Evolutionary conservation across 2,113 vertebrate species (phyloP).

Genomic region (Amblyopsis rosae): DNA sequence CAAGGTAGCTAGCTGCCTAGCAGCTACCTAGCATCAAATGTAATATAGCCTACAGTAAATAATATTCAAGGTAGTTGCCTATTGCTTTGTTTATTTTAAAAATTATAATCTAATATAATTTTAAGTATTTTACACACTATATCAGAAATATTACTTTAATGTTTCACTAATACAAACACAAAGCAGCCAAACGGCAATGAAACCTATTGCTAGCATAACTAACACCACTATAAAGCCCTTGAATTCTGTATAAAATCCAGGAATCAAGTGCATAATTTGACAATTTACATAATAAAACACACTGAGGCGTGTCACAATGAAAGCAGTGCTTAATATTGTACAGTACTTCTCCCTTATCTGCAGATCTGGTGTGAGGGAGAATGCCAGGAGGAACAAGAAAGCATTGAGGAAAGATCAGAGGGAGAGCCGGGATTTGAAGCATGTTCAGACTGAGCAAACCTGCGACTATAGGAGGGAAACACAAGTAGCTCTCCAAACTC

Average conservation of each 20-base stretch:
- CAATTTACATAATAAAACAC: too few species aligned
- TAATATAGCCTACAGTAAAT: neutral
- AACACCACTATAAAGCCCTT: too few species aligned
- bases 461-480: slow-evolving; percentile 64
- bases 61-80: too few species aligned
- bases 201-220: too few species aligned
- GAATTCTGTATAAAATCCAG: neutral
- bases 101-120: too few species aligned
- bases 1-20: too few species aligned
- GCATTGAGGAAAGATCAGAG: slow-evolving; percentile 21
- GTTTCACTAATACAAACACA: too few species aligned
- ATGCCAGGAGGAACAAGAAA: slow-evolving; percentile 63
- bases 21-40: neutral
- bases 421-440: slow-evolving; percentile 51
- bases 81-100: too few species aligned
- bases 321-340: slow-evolving; percentile 44
- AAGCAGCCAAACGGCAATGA: too few species aligned
- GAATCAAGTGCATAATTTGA: neutral
- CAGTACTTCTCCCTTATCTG: slow-evolving; percentile 51
- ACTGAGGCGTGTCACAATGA: slow-evolving; percentile 18
- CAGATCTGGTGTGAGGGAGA: slow-evolving; percentile 55
- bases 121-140: too few species aligned
- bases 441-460: slow-evolving; percentile 69
- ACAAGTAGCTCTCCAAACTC: slow-evolving; percentile 27
- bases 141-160: too few species aligned